These are phyloP conservation scores for Jacana jacana DNA, from an alignment of 2,113 vertebrate species.

Conservation along the genomic window DNA sequence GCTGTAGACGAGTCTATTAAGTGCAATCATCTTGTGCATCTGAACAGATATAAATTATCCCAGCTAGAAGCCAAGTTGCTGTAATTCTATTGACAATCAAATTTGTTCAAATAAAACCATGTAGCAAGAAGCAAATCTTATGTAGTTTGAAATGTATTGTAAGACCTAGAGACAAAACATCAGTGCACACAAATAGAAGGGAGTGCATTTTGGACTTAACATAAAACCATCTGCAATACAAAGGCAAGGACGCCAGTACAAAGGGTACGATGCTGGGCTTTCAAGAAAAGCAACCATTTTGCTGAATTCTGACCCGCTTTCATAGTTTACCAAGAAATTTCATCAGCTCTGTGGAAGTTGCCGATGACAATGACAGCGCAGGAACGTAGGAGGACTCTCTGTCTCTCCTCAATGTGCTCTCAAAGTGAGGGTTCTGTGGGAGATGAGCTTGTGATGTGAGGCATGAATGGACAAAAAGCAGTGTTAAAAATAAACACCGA, in stretches of 20 bases:
- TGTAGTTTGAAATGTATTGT: neutral
- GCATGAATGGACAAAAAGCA: constrained; percentile 39
- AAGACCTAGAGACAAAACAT: neutral
- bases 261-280: neutral
- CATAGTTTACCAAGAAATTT: constrained; percentile 15
- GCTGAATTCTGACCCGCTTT: neutral
- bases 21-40: neutral
- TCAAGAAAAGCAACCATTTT: constrained; percentile 24
- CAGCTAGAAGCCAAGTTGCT: neutral
- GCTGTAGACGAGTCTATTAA: neutral
- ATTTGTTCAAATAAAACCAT: neutral
- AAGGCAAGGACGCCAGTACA: neutral
- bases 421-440: neutral
- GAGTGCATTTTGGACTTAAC: neutral
- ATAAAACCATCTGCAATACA: neutral
- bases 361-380: neutral
- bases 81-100: neutral
- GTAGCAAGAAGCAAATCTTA: neutral
- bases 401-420: neutral
- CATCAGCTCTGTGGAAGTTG: neutral
- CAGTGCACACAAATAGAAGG: neutral
- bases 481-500: constrained; percentile 60
- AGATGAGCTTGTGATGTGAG: constrained; percentile 35
- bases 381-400: neutral
- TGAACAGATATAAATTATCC: neutral